Evolutionary conservation across 2,797 vertebrate genomes (phyloP).

Genomic region (Spinibarbus caldwelli): DNA sequence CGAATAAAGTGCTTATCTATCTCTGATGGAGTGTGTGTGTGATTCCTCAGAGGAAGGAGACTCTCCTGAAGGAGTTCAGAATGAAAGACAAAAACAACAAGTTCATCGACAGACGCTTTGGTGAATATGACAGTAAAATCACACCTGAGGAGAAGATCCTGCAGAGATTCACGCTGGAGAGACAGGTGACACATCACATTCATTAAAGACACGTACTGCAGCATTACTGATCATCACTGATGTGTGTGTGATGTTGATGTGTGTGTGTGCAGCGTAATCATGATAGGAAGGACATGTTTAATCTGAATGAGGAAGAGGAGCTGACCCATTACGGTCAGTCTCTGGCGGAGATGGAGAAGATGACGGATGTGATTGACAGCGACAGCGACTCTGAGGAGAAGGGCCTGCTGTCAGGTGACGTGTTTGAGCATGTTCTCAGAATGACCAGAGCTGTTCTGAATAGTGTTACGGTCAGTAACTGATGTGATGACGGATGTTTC

Average conservation of each 20-base stretch:
- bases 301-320: conserved; percentile 96
- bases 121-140: conserved; percentile 88
- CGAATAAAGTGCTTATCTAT: too few species aligned
- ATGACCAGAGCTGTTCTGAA: background rate
- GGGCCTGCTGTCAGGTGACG: conserved; percentile 88
- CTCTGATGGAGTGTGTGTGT: background rate
- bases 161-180: conserved; percentile 90
- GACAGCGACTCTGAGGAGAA: conserved; percentile 90
- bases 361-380: conserved; percentile 85
- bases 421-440: rapidly evolving
- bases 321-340: conserved; percentile 96
- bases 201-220: background rate
- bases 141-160: conserved; percentile 93
- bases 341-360: conserved; percentile 93
- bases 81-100: conserved; percentile 85
- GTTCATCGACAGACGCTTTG: conserved; percentile 89
- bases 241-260: background rate
- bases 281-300: conserved; percentile 88
- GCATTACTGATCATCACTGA: background rate
- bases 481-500: background rate
- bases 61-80: conserved; percentile 91
- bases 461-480: background rate
- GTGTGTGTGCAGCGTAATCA: conserved; percentile 78
- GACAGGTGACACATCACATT: conserved; percentile 85
- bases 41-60: conserved; percentile 86